phyloP scores from a whole-genome alignment of 35 echinoderm and acorn worm genomes.

The Heliocidaris tuberculata region DNA sequence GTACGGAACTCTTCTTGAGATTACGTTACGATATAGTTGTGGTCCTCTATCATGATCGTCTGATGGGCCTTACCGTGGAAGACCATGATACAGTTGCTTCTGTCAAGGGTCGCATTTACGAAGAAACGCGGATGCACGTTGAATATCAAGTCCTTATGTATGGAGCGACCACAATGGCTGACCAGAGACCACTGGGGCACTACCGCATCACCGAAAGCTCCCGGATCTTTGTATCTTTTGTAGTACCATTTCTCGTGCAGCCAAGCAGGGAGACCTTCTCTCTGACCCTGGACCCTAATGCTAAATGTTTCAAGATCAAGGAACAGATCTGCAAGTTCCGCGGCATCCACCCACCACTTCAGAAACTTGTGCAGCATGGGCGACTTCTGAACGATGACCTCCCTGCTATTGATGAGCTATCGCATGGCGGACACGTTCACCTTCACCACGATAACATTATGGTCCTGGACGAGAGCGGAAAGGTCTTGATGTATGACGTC shows the following conservation, averaged over 20 bases:
- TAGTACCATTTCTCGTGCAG: constrained; percentile 26
- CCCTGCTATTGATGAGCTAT: constrained; percentile 20
- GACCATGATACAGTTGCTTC: constrained; percentile 50
- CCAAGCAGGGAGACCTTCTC: constrained; percentile 37
- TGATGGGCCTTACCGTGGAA: constrained; percentile 42
- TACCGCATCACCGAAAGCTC: constrained; percentile 54
- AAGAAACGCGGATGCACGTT: constrained; percentile 34
- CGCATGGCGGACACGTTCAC: constrained; percentile 8
- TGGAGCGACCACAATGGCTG: constrained; percentile 33
- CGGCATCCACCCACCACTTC: background rate
- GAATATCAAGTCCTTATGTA: constrained; percentile 36
- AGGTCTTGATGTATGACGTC: constrained; percentile 45
- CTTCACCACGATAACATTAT: constrained; percentile 42
- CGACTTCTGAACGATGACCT: constrained; percentile 31
- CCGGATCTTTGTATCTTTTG: background rate
- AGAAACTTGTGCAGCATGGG: constrained; percentile 34
- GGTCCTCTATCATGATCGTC: constrained; percentile 31
- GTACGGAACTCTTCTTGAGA: constrained; percentile 41
- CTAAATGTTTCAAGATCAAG: constrained; percentile 29
- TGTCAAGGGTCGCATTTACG: constrained; percentile 28
- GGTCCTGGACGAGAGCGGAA: constrained; percentile 11
- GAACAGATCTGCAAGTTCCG: constrained; percentile 30
- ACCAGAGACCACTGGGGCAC: constrained; percentile 30
- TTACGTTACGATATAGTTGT: constrained; percentile 52
- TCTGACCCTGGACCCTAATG: constrained; percentile 39